Conservation (phyloP, 2,113 vertebrate species). For the Scatophagus argus region DNA sequence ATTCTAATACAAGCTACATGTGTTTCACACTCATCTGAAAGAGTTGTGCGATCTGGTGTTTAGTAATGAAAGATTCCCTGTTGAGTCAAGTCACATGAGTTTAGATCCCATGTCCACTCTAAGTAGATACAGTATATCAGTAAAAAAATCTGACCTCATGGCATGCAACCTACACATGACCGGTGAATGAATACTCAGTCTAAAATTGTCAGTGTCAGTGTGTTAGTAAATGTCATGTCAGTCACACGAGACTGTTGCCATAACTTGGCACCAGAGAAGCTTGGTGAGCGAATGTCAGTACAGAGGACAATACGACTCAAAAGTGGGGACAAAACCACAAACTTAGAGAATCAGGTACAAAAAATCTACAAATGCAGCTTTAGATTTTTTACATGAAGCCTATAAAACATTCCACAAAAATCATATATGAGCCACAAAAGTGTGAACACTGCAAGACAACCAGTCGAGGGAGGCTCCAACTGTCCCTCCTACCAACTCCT, state of each 20-base stretch:
- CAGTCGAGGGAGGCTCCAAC: neutral
- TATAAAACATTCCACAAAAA: slow-evolving; percentile 17
- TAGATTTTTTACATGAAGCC: neutral
- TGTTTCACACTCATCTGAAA: neutral
- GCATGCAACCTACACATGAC: slow-evolving; percentile 33
- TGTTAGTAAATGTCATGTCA: slow-evolving; percentile 20
- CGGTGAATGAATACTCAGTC: slow-evolving; percentile 8
- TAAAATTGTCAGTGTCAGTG: slow-evolving; percentile 29
- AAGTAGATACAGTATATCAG: neutral
- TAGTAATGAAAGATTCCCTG: neutral
- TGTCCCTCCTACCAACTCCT: neutral
- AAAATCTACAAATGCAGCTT: neutral
- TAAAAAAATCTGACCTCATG: slow-evolving; percentile 11
- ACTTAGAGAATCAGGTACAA: neutral
- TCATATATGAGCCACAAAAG: slow-evolving; percentile 8
- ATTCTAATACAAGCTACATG: neutral
- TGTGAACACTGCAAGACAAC: neutral
- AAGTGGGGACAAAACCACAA: neutral
- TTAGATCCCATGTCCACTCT: neutral
- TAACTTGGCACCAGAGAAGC: neutral
- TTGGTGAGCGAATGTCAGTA: neutral
- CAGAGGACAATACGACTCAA: neutral
- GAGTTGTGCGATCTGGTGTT: neutral
- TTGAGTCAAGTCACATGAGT: neutral
- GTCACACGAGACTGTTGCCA: slow-evolving; percentile 4